A percentile compares a stretch with the other conserved stretches of the same genome.
phyloP scores from a whole-genome alignment of 2,113 vertebrate species.

The Psammodynastes pulverulentus region DNA sequence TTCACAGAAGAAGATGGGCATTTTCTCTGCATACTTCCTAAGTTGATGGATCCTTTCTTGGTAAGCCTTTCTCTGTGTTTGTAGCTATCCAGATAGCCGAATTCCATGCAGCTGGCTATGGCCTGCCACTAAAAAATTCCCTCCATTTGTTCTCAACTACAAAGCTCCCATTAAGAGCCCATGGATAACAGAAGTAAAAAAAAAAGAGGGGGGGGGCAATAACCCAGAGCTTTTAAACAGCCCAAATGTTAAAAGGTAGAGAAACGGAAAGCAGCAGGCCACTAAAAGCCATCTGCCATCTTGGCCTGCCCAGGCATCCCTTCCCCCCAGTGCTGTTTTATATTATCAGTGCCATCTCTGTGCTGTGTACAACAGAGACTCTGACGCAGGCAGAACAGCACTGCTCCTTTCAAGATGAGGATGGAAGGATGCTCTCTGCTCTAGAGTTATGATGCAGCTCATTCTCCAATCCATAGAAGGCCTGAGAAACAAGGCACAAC shows the following conservation, averaged over 20 bases:
- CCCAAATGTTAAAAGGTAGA: slow-evolving; percentile 64
- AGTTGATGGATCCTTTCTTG: slow-evolving; percentile 44
- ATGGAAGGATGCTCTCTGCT: slow-evolving; percentile 31
- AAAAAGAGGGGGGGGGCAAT: slow-evolving; percentile 32
- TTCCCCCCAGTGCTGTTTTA: slow-evolving; percentile 62
- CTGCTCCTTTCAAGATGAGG: slow-evolving; percentile 45
- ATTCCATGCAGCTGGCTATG: slow-evolving; percentile 45
- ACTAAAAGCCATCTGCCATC: slow-evolving; percentile 71
- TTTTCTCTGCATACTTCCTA: slow-evolving; percentile 56
- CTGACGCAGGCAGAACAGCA: slow-evolving; percentile 48
- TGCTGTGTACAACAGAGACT: slow-evolving; percentile 52
- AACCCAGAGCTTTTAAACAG: slow-evolving; percentile 66
- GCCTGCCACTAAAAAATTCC: slow-evolving; percentile 69
- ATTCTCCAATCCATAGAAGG: slow-evolving; percentile 17
- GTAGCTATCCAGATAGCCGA: slow-evolving; percentile 50
- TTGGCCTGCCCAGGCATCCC: slow-evolving; percentile 66
- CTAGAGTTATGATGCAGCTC: slow-evolving; percentile 38
- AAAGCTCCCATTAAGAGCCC: slow-evolving; percentile 61
- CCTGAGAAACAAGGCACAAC: not conserved
- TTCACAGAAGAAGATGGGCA: slow-evolving; percentile 43
- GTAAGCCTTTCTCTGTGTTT: slow-evolving; percentile 45
- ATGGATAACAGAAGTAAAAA: slow-evolving; percentile 66
- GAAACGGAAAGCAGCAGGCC: slow-evolving; percentile 64
- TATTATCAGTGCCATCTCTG: slow-evolving; percentile 66
- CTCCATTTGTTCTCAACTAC: slow-evolving; percentile 66